phyloP scores from a whole-genome alignment of 1,140 invertebrate species.

The Hestina assimilis region DNA sequence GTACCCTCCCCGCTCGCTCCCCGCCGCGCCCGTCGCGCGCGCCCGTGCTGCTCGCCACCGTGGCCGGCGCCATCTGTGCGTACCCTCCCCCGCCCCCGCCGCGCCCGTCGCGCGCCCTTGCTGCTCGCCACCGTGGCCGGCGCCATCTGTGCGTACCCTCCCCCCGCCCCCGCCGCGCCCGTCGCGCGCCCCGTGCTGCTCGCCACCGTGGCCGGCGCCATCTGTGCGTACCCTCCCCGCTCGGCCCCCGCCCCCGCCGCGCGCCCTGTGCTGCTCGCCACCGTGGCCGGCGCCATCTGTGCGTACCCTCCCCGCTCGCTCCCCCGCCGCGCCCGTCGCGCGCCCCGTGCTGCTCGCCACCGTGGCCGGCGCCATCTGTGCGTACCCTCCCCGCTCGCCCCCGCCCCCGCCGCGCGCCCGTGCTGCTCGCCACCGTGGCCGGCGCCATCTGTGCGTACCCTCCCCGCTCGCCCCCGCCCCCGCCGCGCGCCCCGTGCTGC shows the following conservation, averaged over 20 bases:
- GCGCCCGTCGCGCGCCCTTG: slow-evolving; percentile 90
- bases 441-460: slow-evolving; percentile 97
- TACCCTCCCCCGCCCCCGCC: slow-evolving; percentile 93
- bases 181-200: slow-evolving; percentile 91
- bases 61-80: slow-evolving; percentile 93
- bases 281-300: slow-evolving; percentile 62
- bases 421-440: slow-evolving; percentile 82
- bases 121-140: slow-evolving; percentile 81
- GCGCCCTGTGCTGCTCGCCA: slow-evolving; percentile 89
- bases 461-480: slow-evolving; percentile 91
- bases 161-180: slow-evolving; percentile 91
- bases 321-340: slow-evolving; percentile 89
- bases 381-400: no score
- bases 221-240: slow-evolving; percentile 39
- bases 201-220: slow-evolving; percentile 62
- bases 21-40: slow-evolving; percentile 88
- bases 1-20: no score
- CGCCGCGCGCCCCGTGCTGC: slow-evolving; percentile 90
- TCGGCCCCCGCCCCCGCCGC: slow-evolving; percentile 86
- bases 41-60: slow-evolving; percentile 87
- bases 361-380: no score
- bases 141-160: slow-evolving; percentile 67
- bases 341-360: slow-evolving; percentile 96
- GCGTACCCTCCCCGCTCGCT: slow-evolving; percentile 14
- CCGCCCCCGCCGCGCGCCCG: slow-evolving; percentile 90